Conservation (phyloP, 2,797 vertebrate genomes). For the Iguana delicatissima region DNA sequence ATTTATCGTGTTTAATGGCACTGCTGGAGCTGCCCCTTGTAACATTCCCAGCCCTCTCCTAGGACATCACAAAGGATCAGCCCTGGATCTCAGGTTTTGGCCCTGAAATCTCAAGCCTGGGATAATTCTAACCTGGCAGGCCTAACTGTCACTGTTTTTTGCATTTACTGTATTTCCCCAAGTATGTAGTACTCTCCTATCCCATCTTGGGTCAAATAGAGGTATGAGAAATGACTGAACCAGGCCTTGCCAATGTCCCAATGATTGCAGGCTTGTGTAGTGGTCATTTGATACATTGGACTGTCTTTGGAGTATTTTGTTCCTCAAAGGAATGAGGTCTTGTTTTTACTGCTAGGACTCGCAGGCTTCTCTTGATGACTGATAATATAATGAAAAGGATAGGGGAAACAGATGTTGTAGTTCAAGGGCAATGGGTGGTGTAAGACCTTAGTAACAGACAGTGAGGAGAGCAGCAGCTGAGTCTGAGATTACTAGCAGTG, state of each 20-base stretch:
- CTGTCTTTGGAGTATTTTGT: neutral
- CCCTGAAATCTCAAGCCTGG: neutral
- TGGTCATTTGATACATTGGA: neutral
- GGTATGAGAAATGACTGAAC: neutral
- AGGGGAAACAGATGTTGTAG: neutral
- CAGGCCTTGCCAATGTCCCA: neutral
- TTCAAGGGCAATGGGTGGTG: neutral
- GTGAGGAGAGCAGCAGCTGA: neutral
- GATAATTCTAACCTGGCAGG: neutral
- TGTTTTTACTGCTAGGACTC: neutral
- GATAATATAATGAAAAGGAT: fast-evolving
- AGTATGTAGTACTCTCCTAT: neutral
- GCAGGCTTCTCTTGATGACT: neutral
- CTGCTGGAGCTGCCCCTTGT: too few relatives aligned
- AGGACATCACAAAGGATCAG: too few relatives aligned
- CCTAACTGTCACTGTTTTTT: slow-evolving; percentile 1
- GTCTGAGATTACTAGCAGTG: neutral
- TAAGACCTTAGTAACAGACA: neutral
- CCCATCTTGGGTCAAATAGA: neutral
- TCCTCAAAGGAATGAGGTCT: neutral
- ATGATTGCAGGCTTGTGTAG: neutral
- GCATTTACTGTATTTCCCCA: neutral
- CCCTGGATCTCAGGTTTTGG: too few relatives aligned
- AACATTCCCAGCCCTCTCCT: too few relatives aligned
- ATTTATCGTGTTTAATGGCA: too few relatives aligned